These are phyloP conservation scores for Bufo bufo DNA, from an alignment of 2,113 vertebrate species.

Conservation along the genomic window DNA sequence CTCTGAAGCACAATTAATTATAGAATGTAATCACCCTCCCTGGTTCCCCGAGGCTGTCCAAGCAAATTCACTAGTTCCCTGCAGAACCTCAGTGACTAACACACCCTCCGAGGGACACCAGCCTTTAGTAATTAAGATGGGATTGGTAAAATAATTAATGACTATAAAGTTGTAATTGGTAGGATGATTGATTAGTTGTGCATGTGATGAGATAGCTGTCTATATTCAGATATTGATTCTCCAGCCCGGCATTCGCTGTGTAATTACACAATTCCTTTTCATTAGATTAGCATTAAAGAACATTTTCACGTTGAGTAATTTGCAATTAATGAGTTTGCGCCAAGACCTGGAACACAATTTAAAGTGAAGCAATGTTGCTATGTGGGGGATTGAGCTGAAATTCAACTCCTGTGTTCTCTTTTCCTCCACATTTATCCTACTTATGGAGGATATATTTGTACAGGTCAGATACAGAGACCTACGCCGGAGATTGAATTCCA, in stretches of 20 bases:
- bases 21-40: constrained; percentile 46
- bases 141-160: constrained; percentile 59
- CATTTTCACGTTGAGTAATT: constrained; percentile 59
- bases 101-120: constrained; percentile 45
- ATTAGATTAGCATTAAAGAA: constrained; percentile 60
- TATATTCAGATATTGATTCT: constrained; percentile 58
- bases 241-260: constrained; percentile 33
- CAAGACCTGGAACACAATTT: constrained; percentile 46
- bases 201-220: constrained; percentile 58
- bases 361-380: constrained; percentile 38
- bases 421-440: not conserved
- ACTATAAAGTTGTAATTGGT: constrained; percentile 60
- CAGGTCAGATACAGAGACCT: not conserved
- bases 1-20: constrained; percentile 51
- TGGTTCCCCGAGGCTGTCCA: constrained; percentile 38
- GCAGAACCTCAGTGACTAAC: constrained; percentile 44
- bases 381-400: constrained; percentile 9
- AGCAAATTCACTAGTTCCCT: constrained; percentile 37
- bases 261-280: constrained; percentile 60
- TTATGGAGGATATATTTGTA: not conserved
- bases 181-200: constrained; percentile 59
- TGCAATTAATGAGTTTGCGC: constrained; percentile 56
- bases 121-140: constrained; percentile 56
- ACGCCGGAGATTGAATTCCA: no score
- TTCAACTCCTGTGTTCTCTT: not conserved